These are phyloP conservation scores for Burhinus oedicnemus DNA, from an alignment of 2,113 vertebrate species.

Conservation along the genomic window DNA sequence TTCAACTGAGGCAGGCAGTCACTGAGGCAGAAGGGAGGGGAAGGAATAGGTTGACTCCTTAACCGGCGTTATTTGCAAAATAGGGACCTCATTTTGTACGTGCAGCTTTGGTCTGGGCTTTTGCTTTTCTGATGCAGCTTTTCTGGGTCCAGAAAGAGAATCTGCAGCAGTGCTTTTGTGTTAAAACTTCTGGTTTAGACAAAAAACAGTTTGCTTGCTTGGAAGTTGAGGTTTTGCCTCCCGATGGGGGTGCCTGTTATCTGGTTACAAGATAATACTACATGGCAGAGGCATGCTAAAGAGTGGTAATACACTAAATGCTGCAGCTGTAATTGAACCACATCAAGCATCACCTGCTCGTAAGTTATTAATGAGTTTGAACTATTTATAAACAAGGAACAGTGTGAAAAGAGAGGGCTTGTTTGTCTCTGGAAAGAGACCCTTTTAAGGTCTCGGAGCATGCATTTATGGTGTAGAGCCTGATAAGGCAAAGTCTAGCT, in stretches of 20 bases:
- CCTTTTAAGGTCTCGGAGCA: not conserved
- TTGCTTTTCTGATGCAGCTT: not conserved
- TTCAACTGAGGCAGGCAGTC: not conserved
- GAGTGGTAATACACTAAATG: slow-evolving; percentile 31
- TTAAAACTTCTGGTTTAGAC: not conserved
- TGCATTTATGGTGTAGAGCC: not conserved
- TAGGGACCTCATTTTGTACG: not conserved
- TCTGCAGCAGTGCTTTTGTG: not conserved
- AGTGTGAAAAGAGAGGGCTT: not conserved
- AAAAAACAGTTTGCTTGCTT: not conserved
- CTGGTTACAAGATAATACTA: slow-evolving; percentile 4
- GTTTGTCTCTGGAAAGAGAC: not conserved
- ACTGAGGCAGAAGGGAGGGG: not conserved
- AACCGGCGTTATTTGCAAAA: not conserved
- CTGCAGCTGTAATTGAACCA: slow-evolving; percentile 35
- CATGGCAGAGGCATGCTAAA: not conserved
- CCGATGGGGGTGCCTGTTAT: not conserved
- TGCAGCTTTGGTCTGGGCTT: not conserved
- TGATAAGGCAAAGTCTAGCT: not conserved
- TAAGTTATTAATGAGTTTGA: slow-evolving; percentile 61
- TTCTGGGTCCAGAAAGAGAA: not conserved
- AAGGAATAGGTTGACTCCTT: not conserved
- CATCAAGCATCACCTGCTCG: slow-evolving; percentile 26
- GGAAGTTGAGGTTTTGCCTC: not conserved
- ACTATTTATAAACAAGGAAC: slow-evolving; percentile 40